These are phyloP conservation scores for Sarcophaga variegata DNA, from an alignment of 2,888 invertebrate genomes.

Conservation along the genomic window DNA sequence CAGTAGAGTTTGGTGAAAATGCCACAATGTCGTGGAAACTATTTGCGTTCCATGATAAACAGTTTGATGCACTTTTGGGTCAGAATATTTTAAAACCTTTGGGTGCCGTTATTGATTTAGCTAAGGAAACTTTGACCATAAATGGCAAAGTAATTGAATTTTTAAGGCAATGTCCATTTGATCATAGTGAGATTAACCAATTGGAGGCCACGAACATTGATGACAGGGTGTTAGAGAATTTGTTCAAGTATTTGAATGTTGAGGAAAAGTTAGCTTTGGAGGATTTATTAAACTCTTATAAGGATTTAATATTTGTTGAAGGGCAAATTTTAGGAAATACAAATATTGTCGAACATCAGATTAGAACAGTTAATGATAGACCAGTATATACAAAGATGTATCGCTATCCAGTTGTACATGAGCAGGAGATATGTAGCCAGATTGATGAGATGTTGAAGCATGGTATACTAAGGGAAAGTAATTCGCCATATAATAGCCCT, in stretches of 20 bases:
- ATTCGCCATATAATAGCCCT: neutral
- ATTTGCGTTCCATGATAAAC: slow-evolving; percentile 31
- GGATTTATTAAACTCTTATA: too few relatives aligned
- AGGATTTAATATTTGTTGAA: slow-evolving; percentile 9
- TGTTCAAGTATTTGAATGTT: neutral
- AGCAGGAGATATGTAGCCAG: slow-evolving; percentile 32
- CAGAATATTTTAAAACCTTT: slow-evolving; percentile 46
- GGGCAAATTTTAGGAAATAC: slow-evolving; percentile 35
- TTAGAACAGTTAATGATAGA: slow-evolving; percentile 25
- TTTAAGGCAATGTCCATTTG: slow-evolving; percentile 25
- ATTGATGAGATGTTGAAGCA: slow-evolving; percentile 27
- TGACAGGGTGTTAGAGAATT: slow-evolving; percentile 3
- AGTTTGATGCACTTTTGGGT: slow-evolving; percentile 42
- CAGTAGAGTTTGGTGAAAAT: slow-evolving; percentile 41
- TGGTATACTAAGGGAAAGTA: slow-evolving; percentile 8
- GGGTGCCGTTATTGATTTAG: slow-evolving; percentile 44
- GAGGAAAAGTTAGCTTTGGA: too few relatives aligned
- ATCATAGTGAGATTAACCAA: neutral
- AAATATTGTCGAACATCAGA: slow-evolving; percentile 28
- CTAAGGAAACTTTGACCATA: slow-evolving; percentile 21
- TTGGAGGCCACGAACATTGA: neutral
- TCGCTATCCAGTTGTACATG: slow-evolving; percentile 27
- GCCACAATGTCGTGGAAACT: slow-evolving; percentile 60
- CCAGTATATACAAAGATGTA: slow-evolving; percentile 33
- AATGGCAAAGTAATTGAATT: slow-evolving; percentile 18